A percentile compares a stretch with the other conserved stretches of the same genome.
Evolutionary conservation across 2,888 invertebrate species (phyloP).

Genomic region (Maniola hyperantus): DNA sequence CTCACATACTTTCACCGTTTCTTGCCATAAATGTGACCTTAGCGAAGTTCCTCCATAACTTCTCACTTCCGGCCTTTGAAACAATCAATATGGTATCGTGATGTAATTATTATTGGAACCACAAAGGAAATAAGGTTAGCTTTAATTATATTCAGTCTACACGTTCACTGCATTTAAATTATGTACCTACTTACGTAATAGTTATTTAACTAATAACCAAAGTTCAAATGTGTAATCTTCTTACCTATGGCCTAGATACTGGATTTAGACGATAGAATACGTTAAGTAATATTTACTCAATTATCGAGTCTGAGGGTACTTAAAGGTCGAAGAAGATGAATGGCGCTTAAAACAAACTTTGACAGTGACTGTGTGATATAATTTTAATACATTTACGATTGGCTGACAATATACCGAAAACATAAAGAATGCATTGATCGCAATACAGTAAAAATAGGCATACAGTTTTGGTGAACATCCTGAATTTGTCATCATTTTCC

Average conservation of each 20-base stretch:
- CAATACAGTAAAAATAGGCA: no score
- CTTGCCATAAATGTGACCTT: slow-evolving; percentile 27
- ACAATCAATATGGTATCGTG: slow-evolving; percentile 24
- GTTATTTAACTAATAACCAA: slow-evolving; percentile 7
- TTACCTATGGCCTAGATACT: not conserved
- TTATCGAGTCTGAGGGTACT: no score
- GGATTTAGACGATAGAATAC: not conserved
- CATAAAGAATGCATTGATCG: no score
- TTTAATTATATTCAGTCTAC: slow-evolving; percentile 17
- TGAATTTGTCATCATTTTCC: not conserved
- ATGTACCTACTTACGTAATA: slow-evolving; percentile 8
- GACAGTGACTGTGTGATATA: no score
- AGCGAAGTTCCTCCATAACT: slow-evolving; percentile 26
- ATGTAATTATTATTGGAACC: slow-evolving; percentile 26
- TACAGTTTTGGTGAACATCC: no score
- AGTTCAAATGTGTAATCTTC: not conserved
- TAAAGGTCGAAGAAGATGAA: no score
- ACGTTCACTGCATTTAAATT: slow-evolving; percentile 10
- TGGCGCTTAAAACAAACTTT: no score
- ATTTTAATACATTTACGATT: no score
- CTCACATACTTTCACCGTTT: slow-evolving; percentile 32
- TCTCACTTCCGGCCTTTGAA: slow-evolving; percentile 25
- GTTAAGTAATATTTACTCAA: not conserved
- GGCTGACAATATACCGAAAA: no score
- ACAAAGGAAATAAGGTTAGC: slow-evolving; percentile 27